Percentiles rank a stretch among this genome's conserved stretches.
Evolutionary conservation across 2,797 vertebrate genomes (phyloP).

Genomic region (Enteromius fasciolatus): DNA sequence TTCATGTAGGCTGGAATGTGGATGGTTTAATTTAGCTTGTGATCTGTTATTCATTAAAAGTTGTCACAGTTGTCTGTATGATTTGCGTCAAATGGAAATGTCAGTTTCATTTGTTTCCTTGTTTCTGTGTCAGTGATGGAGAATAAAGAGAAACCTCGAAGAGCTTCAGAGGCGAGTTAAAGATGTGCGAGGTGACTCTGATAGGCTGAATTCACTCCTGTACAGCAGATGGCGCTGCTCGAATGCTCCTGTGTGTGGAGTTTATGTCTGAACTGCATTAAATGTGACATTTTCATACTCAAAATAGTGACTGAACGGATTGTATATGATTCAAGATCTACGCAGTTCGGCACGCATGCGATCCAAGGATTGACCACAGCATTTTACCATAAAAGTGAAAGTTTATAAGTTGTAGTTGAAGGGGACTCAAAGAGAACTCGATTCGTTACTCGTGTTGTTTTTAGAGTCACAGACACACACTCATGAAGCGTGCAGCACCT

Average conservation of each 20-base stretch:
- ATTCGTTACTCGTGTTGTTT: too few relatives aligned
- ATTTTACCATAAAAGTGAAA: too few relatives aligned
- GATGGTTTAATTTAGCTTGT: neutral
- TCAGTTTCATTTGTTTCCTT: neutral
- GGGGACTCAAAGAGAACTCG: too few relatives aligned
- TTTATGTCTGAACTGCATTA: neutral
- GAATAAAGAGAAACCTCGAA: neutral
- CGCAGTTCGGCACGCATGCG: too few relatives aligned
- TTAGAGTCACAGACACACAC: too few relatives aligned
- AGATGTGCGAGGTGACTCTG: neutral
- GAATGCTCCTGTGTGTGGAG: neutral
- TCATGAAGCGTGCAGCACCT: too few relatives aligned
- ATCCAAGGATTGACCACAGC: too few relatives aligned
- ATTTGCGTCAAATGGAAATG: neutral
- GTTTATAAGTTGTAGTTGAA: too few relatives aligned
- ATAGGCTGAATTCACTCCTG: neutral
- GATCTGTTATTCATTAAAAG: neutral
- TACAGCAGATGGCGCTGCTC: neutral
- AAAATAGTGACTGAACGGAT: too few relatives aligned
- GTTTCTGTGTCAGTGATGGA: neutral
- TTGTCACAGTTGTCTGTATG: neutral
- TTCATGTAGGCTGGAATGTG: neutral
- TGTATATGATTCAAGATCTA: too few relatives aligned
- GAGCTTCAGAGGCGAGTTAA: neutral
- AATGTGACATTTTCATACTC: neutral